Base-by-base conservation (phyloP, 2,113 vertebrate species). In the Macquaria ambigua region DNA sequence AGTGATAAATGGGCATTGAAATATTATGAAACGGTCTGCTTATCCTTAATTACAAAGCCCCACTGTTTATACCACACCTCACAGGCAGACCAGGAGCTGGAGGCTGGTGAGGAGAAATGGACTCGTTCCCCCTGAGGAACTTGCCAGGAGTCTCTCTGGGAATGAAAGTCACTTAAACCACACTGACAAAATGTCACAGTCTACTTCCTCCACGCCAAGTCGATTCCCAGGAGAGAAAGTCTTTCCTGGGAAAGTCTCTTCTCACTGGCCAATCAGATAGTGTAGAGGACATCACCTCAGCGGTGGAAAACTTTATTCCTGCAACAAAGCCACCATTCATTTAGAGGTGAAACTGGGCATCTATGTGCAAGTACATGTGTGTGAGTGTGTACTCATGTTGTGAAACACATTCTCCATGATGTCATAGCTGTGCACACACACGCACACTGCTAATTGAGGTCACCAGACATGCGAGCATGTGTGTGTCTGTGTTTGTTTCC, bases 321-420 rank as follows among this genome's bases (percentile, higher is more conserved):
- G 53, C 81, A 88, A 74, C 95, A 94, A 93, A 91, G 87, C 70
- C 66, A n/a, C 87, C 80, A 93, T 95, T 95, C 91, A 95, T 90
- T 81, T 66, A 16, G 69, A 75, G 50, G 71, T 82, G 61, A 89
- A 91, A 86, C 68, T 71, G 81, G 6, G 79, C 16, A 20, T 64
- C 64, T 31, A 53, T 64, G 62, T 85, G 43, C 46, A 59, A 55
- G 72, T 25, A 43, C 66, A 52, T 34, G 62, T 41, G 58, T 67
- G 25, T 61, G 39, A 63, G 68, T 58, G 28, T 63, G 74, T 66
- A 56, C 9, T 6, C 37, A 56, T 85, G 67, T 59, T 75, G 66
- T 50, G 79, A 92, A 92, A 85, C 89, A 75, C 73, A 86, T 48
- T 58, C 86, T 86, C 79, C 76, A 82, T 93, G 90, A 93, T 87